A percentile compares a stretch with the other conserved stretches of the same genome.
These are phyloP conservation scores for Gambelia wislizenii DNA, from an alignment of 2,797 vertebrate species.

Conservation along the genomic window DNA sequence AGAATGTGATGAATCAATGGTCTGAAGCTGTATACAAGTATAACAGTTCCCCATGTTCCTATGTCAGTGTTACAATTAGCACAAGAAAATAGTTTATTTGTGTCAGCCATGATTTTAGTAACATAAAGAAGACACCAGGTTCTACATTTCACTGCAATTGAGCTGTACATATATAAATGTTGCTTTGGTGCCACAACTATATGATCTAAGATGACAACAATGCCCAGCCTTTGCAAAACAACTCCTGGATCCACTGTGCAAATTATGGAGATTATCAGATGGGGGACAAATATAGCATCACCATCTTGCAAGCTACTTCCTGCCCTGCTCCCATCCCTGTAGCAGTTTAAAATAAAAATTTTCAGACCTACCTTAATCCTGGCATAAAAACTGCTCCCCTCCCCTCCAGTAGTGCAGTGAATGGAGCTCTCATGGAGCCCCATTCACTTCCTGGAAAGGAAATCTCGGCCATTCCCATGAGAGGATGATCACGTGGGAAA, in stretches of 20 bases:
- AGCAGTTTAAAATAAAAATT: too few relatives aligned
- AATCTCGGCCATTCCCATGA: too few relatives aligned
- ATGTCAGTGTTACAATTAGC: not conserved
- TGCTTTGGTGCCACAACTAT: not conserved
- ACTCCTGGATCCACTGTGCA: slow-evolving; percentile 34
- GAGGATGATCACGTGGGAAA: too few relatives aligned
- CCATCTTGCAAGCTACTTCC: too few relatives aligned
- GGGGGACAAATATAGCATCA: too few relatives aligned
- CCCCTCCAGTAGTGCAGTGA: too few relatives aligned
- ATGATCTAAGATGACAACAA: not conserved
- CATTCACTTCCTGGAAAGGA: too few relatives aligned
- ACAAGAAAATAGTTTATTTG: not conserved
- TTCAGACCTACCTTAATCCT: too few relatives aligned
- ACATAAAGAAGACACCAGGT: not conserved
- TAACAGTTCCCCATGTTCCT: not conserved
- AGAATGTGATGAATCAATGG: not conserved
- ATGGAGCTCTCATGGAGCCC: too few relatives aligned
- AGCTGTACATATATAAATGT: not conserved
- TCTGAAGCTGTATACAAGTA: not conserved
- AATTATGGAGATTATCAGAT: too few relatives aligned
- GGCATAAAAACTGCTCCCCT: too few relatives aligned
- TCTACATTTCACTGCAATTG: not conserved
- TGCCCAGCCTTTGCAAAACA: not conserved
- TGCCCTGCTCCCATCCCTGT: too few relatives aligned
- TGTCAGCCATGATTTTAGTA: not conserved